Conservation (phyloP, 2,113 vertebrate genomes). For the Calidris pygmaea region DNA sequence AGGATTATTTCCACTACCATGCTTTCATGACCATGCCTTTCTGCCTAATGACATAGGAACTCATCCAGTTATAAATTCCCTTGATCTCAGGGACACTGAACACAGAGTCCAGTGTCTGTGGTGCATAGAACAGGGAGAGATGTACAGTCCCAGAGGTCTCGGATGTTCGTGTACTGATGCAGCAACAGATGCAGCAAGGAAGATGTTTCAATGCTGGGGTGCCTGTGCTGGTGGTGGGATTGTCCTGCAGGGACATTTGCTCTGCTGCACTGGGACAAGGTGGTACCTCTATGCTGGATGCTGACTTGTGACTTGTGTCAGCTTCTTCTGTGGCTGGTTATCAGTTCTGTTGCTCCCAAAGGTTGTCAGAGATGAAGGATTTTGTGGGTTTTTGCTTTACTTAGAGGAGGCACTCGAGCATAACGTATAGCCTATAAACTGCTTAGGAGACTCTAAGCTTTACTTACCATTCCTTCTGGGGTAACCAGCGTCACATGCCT, state of each 20-base stretch:
- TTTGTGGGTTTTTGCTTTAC: background rate
- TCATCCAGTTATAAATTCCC: background rate
- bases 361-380: background rate
- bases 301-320: background rate
- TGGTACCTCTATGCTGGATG: background rate
- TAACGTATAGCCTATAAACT: background rate
- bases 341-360: background rate
- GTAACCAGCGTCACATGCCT: constrained; percentile 32
- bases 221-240: background rate
- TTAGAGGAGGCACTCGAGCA: background rate
- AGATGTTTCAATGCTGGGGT: accelerated
- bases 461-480: constrained; percentile 14
- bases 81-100: background rate
- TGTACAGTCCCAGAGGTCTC: accelerated
- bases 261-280: background rate
- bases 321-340: background rate
- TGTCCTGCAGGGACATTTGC: background rate
- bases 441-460: constrained; percentile 52
- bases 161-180: background rate
- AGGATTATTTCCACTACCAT: background rate
- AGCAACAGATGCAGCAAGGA: background rate
- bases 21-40: background rate
- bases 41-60: background rate
- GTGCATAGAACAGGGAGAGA: background rate
- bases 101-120: background rate